Conservation (phyloP, 2,888 invertebrate genomes). For the Andrena minutula region DNA sequence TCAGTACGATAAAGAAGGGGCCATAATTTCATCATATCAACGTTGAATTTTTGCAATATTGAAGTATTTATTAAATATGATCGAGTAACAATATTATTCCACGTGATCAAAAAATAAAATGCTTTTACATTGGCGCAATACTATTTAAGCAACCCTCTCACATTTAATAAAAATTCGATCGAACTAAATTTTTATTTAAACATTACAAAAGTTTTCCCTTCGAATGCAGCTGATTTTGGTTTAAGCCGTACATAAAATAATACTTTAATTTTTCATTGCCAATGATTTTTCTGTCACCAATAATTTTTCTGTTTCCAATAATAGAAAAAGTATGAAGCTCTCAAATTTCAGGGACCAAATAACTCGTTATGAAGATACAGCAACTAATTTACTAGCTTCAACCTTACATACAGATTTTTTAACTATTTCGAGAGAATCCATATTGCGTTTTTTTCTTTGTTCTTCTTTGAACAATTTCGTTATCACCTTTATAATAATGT, state of each 20-base stretch:
- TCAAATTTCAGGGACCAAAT: conserved; percentile 59
- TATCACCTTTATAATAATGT: not conserved
- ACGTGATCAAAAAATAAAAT: not conserved
- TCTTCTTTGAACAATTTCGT: not conserved
- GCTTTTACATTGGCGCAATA: not conserved
- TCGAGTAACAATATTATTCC: not conserved
- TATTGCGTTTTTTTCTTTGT: not conserved
- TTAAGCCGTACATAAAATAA: no score
- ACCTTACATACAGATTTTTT: not conserved
- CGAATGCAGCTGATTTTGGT: no score
- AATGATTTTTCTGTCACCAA: not conserved
- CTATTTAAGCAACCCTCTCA: not conserved
- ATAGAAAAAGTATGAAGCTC: conserved; percentile 10
- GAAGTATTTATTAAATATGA: not conserved
- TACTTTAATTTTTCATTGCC: not conserved
- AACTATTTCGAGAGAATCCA: not conserved
- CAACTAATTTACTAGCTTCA: not conserved
- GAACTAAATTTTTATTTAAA: not conserved
- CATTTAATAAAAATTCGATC: not conserved
- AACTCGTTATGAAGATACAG: conserved; percentile 35
- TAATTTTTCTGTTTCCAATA: no score
- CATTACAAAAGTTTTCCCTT: not conserved
- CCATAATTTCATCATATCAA: conserved; percentile 36
- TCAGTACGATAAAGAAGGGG: conserved; percentile 23
- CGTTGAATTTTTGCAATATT: conserved; percentile 9